phyloP scores from a whole-genome alignment of 2,888 invertebrate genomes.

The Zaprionus obscuricornis region DNA sequence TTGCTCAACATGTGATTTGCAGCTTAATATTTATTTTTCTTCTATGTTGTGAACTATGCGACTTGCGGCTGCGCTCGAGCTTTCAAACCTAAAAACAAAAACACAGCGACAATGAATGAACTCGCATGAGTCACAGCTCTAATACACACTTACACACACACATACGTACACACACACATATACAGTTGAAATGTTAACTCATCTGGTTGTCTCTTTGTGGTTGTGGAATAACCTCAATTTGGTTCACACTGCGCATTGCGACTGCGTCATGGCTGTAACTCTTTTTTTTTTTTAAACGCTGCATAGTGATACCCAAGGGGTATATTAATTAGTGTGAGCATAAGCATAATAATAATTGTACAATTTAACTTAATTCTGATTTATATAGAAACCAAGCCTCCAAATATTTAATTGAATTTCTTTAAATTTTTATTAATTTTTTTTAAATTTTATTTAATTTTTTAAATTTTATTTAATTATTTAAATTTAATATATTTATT shows the following conservation, averaged over 20 bases:
- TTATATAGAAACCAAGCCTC: too few species aligned
- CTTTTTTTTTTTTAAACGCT: too few species aligned
- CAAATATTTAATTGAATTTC: too few species aligned
- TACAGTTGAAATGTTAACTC: slow-evolving; percentile 65
- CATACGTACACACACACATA: neutral
- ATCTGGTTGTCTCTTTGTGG: slow-evolving; percentile 56
- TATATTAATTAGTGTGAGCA: too few species aligned
- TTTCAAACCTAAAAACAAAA: slow-evolving; percentile 12
- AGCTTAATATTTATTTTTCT: neutral
- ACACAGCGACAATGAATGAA: slow-evolving; percentile 50
- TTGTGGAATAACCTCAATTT: slow-evolving; percentile 73
- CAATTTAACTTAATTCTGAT: too few species aligned
- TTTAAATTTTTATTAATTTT: too few species aligned
- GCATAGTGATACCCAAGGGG: too few species aligned
- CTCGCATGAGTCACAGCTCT: slow-evolving; percentile 50
- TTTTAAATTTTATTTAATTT: too few species aligned
- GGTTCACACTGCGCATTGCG: slow-evolving; percentile 68
- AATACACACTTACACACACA: slow-evolving; percentile 14
- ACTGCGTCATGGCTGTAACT: slow-evolving; percentile 71
- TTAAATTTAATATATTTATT: too few species aligned
- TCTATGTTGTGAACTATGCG: slow-evolving; percentile 46
- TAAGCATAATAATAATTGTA: too few species aligned
- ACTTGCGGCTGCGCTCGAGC: slow-evolving; percentile 7
- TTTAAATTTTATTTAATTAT: too few species aligned
- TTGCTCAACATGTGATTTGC: neutral